Evolutionary conservation across 2,113 vertebrate genomes (phyloP).

Genomic region (Syrmaticus mikado): DNA sequence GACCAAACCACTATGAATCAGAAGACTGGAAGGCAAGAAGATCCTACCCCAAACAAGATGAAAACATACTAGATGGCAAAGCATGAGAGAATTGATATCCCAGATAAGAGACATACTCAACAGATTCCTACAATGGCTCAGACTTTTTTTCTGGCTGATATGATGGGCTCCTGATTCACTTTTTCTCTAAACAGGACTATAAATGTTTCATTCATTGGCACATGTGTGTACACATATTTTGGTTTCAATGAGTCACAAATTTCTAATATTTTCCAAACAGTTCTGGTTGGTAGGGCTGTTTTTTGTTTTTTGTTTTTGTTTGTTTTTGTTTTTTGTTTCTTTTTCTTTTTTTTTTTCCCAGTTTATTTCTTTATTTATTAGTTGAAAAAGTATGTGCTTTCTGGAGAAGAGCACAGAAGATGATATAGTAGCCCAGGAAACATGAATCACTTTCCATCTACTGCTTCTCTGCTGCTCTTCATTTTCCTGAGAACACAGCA

Average conservation of each 20-base stretch:
- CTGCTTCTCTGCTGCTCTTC: not conserved
- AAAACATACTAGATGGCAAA: not conserved
- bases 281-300: not conserved
- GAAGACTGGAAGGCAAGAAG: not conserved
- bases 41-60: not conserved
- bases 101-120: not conserved
- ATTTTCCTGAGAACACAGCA: not conserved
- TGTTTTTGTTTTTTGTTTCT: not conserved
- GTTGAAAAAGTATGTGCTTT: not conserved
- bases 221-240: not conserved
- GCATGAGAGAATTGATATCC: not conserved
- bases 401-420: not conserved
- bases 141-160: not conserved
- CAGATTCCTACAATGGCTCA: not conserved
- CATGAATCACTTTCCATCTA: not conserved
- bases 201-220: not conserved
- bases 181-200: constrained; percentile 14
- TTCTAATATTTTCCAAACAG: constrained; percentile 37
- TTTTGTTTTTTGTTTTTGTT: not conserved
- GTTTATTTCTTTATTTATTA: not conserved
- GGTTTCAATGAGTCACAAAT: constrained; percentile 15
- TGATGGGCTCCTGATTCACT: not conserved
- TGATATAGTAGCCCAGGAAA: not conserved
- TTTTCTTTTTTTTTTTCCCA: no score
- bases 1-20: not conserved